phyloP scores from a whole-genome alignment of 2,113 vertebrate genomes.

The Centropus bengalensis region DNA sequence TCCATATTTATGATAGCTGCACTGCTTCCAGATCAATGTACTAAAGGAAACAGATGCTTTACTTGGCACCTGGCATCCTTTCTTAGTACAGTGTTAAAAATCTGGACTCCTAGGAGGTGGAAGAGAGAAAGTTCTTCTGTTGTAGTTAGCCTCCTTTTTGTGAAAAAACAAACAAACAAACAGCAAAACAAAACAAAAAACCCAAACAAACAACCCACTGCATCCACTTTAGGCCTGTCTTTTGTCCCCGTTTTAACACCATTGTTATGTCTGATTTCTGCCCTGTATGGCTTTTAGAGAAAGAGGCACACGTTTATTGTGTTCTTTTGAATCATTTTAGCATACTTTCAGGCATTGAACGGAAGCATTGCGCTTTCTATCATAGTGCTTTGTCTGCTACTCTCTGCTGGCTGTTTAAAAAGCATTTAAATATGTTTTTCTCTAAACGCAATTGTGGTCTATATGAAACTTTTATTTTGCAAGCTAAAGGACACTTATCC shows the following conservation, averaged over 20 bases:
- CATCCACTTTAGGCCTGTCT: not conserved
- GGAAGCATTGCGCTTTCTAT: not conserved
- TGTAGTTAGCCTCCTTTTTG: not conserved
- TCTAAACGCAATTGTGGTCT: not conserved
- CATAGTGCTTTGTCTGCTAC: not conserved
- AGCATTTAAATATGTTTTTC: not conserved
- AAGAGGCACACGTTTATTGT: rapidly evolving
- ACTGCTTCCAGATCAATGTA: not conserved
- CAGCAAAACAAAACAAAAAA: not conserved
- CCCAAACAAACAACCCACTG: too few relatives aligned
- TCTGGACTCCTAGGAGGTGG: not conserved
- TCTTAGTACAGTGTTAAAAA: not conserved
- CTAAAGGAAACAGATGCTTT: not conserved
- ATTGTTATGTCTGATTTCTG: not conserved
- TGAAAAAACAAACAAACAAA: not conserved
- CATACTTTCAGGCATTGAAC: not conserved
- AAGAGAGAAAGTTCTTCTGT: not conserved
- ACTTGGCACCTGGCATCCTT: too few relatives aligned
- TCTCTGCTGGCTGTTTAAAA: not conserved
- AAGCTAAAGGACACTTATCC: not conserved
- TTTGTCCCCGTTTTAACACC: not conserved
- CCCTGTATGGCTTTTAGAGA: not conserved
- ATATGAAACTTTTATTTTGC: not conserved
- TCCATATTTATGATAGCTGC: not conserved
- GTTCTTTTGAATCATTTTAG: not conserved